Percentiles rank a stretch among this genome's conserved stretches.
phyloP scores from a whole-genome alignment of 1,140 invertebrate species.

The Nylanderia fulva region DNA sequence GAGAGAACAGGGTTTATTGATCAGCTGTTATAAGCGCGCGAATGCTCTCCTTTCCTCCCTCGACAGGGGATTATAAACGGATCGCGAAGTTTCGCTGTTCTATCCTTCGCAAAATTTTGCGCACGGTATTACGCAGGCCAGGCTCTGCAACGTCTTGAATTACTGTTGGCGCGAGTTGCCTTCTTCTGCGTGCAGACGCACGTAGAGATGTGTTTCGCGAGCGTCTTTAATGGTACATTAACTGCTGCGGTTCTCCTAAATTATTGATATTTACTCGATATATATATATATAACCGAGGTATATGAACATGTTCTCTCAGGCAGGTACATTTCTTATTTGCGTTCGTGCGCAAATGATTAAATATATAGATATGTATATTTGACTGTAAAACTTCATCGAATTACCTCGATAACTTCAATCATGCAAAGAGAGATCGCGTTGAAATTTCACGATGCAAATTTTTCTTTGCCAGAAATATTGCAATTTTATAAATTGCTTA shows the following conservation, averaged over 20 bases:
- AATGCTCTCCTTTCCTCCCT: slow-evolving; percentile 22
- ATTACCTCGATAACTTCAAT: slow-evolving; percentile 13
- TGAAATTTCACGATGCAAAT: background rate
- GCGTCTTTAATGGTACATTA: slow-evolving; percentile 43
- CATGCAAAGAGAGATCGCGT: background rate
- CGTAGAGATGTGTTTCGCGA: background rate
- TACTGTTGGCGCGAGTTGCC: slow-evolving; percentile 18
- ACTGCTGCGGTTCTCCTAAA: slow-evolving; percentile 37
- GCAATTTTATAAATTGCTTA: background rate
- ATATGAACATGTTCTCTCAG: slow-evolving; percentile 19
- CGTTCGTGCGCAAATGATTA: slow-evolving; percentile 10
- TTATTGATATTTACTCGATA: slow-evolving; percentile 62
- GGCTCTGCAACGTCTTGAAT: slow-evolving; percentile 44
- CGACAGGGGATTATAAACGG: slow-evolving; percentile 64
- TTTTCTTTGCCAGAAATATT: background rate
- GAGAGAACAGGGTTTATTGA: slow-evolving; percentile 61
- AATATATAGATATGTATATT: slow-evolving; percentile 4
- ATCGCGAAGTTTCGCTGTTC: slow-evolving; percentile 55
- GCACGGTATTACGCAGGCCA: slow-evolving; percentile 53
- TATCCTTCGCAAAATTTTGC: slow-evolving; percentile 52
- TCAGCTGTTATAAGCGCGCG: slow-evolving; percentile 62
- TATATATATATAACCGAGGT: slow-evolving; percentile 6
- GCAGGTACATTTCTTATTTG: slow-evolving; percentile 2
- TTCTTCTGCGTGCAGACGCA: background rate
- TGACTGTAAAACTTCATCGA: background rate